Base-by-base conservation (phyloP, 2,113 vertebrate genomes). In the Burhinus bistriatus region DNA sequence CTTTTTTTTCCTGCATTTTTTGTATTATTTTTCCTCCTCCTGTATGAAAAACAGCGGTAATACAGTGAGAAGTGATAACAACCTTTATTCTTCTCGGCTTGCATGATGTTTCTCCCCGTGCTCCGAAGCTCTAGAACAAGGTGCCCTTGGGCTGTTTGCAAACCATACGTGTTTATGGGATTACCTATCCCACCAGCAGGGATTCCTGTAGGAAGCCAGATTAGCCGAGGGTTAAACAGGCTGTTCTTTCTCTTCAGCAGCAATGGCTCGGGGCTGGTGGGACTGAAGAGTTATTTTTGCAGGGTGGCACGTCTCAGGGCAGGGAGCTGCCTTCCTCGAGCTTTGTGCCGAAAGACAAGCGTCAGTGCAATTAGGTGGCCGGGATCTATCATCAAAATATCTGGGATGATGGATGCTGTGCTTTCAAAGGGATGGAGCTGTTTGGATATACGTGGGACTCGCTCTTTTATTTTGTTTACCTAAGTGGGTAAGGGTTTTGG, bases 81-180 rank as follows among this genome's bases (percentile, higher is more conserved):
- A 5, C 19, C 36, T 77, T 66, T 36, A 15, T 29, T 30, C 30
- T 59, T 57, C 79, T 89, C 1, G 2, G 25, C 45, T 70, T 23
- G 9, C 5, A 7, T 34, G n/a, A 30, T 12, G 36, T 45, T 78
- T 71, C 21, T 51, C 27, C 12, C 23, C 0, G 0, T 3, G 5
- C 7, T 69, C 29, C 0, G 1, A 42, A 13, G 25, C 69, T 40
- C 25, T 15, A 40, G 40, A 38, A 5, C 4, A 40, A 25, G 19
- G 16, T 69, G 29, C 64, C 44, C 30, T 68, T 23, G 30, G 38
- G 71, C 36, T 26, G 15, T 51, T 72, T 4, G 20, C 45, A 71
- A 49, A 20, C 52, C 2, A 0, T 19, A 19, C 0, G 0, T 49
- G 27, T 14, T 44, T 42, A 5, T 2, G 5, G 32, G 51, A 65